Evolutionary conservation across 1,140 invertebrate genomes (phyloP), one percentile per base, ranked within the genome.

Genomic region (Ceratosolen solmsi): DNA sequence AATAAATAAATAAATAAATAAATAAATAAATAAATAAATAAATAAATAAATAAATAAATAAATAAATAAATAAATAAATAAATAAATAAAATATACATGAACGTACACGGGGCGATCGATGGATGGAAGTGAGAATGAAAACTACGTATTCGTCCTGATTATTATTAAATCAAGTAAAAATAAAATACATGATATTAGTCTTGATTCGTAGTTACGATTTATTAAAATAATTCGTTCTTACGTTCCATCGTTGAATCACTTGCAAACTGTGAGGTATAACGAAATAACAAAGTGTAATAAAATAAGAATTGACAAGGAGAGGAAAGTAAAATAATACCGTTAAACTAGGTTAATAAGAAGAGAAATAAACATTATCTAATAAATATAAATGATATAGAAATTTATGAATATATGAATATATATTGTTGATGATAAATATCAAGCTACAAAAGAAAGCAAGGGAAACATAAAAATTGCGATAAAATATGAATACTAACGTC

Each of bases 311-410:
- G 9, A 70, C 33, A 15, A 27, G 22, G 11, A 38, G 9, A 54
- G 46, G 20, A 46, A 68, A 46, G 13, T 46, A 27, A 22, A 68
- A 30, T 54, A 41, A 49, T 83, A 82, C 82, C 38, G 79, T 86
- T 87, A 77, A 85, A 84, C 84, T 88, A 89, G 86, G 85, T 84
- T 89, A 87, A 87, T 87, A 83, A 63, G 79, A 87, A 87, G 86
- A 88, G 84, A 88, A 82, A 87, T 88, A 86, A 85, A 89, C 86
- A 88, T 87, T 88, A 87, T 86, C 78, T 82, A 41, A 76, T 60
- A 49, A 81, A 58, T 54, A 84, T 86, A 87, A 80, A 80, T 79
- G 63, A 84, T 72, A 81, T 83, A 83, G 85, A 84, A 80, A 82
- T 82, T 76, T 82, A 79, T 77, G 17, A 58, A 11, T 58, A 74